Evolutionary conservation across 1,140 invertebrate species (phyloP).

Genomic region (Bradysia coprophila): DNA sequence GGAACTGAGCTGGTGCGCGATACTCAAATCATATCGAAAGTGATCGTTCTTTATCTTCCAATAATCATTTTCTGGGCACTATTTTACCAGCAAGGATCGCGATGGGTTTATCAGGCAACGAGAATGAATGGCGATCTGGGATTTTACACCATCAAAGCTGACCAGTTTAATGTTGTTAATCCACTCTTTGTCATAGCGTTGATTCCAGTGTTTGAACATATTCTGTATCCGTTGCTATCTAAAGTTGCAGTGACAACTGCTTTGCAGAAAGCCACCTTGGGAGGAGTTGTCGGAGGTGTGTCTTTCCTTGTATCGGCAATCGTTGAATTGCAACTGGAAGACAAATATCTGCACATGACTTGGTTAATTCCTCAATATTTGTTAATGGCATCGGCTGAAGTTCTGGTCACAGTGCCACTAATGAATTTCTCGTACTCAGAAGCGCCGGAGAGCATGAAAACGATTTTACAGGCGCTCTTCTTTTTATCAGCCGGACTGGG

Average conservation of each 20-base stretch:
- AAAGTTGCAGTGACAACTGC: constrained; percentile 30
- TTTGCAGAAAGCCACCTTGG: constrained; percentile 42
- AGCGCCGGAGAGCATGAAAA: constrained; percentile 79
- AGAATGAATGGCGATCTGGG: constrained; percentile 71
- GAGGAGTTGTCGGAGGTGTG: background rate
- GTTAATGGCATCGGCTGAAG: constrained; percentile 51
- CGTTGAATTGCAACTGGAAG: constrained; percentile 24
- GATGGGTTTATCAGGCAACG: constrained; percentile 76
- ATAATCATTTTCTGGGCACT: constrained; percentile 71
- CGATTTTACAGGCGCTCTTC: constrained; percentile 76
- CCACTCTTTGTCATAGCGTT: constrained; percentile 69
- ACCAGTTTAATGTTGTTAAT: constrained; percentile 82
- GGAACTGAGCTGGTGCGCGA: constrained; percentile 43
- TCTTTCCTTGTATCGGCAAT: background rate
- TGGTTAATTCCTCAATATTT: constrained; percentile 70
- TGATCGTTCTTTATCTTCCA: constrained; percentile 57
- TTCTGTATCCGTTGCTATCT: constrained; percentile 40
- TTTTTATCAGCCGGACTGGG: constrained; percentile 79
- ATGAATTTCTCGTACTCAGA: constrained; percentile 82
- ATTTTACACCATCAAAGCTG: constrained; percentile 52
- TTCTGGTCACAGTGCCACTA: constrained; percentile 76
- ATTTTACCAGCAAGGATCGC: constrained; percentile 52
- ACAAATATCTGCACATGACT: constrained; percentile 41
- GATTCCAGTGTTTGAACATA: constrained; percentile 69
- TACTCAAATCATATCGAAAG: constrained; percentile 38